Evolutionary conservation across 2,113 vertebrate genomes (phyloP).

Genomic region (Nymphicus hollandicus): DNA sequence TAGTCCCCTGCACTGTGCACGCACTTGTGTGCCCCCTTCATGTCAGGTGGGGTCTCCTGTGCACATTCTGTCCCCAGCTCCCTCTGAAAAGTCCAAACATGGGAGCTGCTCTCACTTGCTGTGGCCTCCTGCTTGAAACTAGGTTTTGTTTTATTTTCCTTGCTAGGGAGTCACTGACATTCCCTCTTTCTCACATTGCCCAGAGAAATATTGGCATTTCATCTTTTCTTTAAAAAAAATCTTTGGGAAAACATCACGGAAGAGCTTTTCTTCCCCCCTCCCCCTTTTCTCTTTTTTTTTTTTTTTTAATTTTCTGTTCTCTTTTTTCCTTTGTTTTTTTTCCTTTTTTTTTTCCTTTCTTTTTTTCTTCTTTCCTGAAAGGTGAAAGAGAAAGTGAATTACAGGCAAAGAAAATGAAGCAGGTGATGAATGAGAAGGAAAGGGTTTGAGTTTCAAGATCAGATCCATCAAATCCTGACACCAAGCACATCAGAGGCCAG

Average conservation of each 20-base stretch:
- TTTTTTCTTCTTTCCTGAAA: not conserved
- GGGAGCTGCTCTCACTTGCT: not conserved
- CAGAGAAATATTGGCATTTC: not conserved
- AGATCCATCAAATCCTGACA: not conserved
- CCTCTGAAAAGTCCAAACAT: not conserved
- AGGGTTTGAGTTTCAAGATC: not conserved
- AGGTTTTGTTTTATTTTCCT: not conserved
- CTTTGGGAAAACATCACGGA: not conserved
- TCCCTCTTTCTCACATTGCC: not conserved
- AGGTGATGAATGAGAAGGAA: slow-evolving; percentile 6
- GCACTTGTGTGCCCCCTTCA: fast-evolving
- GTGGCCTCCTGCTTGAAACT: not conserved
- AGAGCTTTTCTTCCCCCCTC: not conserved
- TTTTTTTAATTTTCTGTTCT: no score
- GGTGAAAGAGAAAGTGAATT: slow-evolving; percentile 16
- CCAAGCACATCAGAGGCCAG: fast-evolving
- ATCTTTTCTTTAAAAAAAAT: not conserved
- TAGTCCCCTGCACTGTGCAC: fast-evolving
- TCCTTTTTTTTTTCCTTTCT: fast-evolving
- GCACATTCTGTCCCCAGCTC: fast-evolving
- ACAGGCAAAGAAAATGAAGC: not conserved
- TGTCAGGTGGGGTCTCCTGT: not conserved
- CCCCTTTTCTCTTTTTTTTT: no score
- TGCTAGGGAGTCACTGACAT: not conserved
- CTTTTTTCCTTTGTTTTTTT: not conserved